Evolutionary conservation across 2,113 vertebrate species (phyloP).

Genomic region (zebrafish (Danio rerio)): DNA sequence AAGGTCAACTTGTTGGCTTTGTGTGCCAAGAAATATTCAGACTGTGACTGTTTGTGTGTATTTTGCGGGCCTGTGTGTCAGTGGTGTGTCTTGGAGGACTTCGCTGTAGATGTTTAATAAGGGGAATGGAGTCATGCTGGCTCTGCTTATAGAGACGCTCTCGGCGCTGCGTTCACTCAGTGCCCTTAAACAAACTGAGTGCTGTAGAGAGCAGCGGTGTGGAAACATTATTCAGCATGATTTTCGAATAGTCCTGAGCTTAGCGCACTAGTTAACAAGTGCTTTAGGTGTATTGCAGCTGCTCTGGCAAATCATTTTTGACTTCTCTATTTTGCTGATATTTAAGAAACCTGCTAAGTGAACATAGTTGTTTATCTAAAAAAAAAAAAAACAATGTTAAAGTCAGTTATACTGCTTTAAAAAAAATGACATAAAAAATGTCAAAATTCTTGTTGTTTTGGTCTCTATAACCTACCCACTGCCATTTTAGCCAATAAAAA

Average conservation of each 20-base stretch:
- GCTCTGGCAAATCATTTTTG: background rate
- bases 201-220: no score
- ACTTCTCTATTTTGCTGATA: background rate
- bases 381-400: no score
- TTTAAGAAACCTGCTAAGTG: background rate
- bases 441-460: no score
- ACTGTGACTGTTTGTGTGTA: background rate
- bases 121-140: conserved; percentile 10
- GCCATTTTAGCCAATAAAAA: no score
- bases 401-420: background rate
- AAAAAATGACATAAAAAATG: no score
- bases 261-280: background rate
- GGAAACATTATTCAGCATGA: conserved; percentile 13
- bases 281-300: background rate
- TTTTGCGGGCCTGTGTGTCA: background rate
- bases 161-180: background rate
- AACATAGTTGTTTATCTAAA: no score
- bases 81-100: conserved; percentile 1
- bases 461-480: no score
- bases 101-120: conserved; percentile 16
- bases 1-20: conserved; percentile 35
- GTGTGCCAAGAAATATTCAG: background rate
- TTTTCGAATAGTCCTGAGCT: background rate
- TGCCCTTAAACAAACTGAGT: conserved; percentile 20
- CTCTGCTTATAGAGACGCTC: conserved; percentile 24